Conservation (phyloP, 2,888 invertebrate species). For the Phytoseiulus persimilis region DNA sequence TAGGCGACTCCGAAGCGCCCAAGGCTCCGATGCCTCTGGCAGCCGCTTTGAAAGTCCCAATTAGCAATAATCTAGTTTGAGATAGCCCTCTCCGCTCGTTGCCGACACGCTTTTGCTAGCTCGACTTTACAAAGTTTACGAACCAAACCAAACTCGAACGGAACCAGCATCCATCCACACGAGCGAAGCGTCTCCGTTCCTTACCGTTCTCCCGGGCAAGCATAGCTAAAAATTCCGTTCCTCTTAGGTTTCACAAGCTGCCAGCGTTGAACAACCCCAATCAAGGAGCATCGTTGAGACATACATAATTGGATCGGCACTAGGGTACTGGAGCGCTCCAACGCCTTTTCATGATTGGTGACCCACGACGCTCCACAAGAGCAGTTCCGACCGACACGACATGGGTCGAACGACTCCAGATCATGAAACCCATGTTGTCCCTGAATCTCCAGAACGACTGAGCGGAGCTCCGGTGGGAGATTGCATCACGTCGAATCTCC, state of each 20-base stretch:
- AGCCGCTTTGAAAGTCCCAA: constrained; percentile 35
- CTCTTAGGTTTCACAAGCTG: no score
- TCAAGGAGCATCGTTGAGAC: no score
- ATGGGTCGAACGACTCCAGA: no score
- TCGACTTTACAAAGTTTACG: not conserved
- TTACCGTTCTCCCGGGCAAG: not conserved
- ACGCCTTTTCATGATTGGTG: no score
- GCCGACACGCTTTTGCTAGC: not conserved
- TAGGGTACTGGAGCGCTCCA: no score
- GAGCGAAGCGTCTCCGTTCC: not conserved
- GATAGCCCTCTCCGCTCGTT: not conserved
- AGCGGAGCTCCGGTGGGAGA: not conserved
- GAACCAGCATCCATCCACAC: not conserved
- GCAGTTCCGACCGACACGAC: no score
- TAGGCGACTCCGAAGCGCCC: not conserved
- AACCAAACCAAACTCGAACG: not conserved
- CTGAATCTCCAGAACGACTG: no score
- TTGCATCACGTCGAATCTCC: not conserved
- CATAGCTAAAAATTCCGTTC: no score
- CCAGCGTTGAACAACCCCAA: no score
- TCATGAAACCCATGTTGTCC: no score
- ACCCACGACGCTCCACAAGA: no score
- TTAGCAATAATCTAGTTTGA: constrained; percentile 38
- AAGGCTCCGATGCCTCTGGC: not conserved
- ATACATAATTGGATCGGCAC: no score